Evolutionary conservation across 92 coral and sea anemone genomes (phyloP).

Genomic region (Muricea muricata): DNA sequence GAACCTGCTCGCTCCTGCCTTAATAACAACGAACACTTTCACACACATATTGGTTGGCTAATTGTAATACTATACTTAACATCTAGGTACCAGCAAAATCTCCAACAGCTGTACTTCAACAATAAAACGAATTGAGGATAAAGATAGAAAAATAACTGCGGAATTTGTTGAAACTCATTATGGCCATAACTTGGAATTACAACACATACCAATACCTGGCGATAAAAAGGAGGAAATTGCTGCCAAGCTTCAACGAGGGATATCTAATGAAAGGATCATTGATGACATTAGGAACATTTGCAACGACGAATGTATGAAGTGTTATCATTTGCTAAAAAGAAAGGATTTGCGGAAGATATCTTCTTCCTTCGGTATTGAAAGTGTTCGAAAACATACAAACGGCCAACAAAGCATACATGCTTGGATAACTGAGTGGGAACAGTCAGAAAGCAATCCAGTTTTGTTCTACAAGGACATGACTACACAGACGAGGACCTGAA

Average conservation of each 20-base stretch:
- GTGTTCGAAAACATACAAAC: conserved; percentile 3
- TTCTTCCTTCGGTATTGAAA: conserved; percentile 18
- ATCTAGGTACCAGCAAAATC: conserved; percentile 69
- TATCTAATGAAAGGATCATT: conserved; percentile 56
- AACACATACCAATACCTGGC: conserved; percentile 56
- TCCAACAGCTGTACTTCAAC: conserved; percentile 61
- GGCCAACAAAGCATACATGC: conserved; percentile 39
- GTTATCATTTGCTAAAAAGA: conserved; percentile 24
- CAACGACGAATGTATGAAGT: conserved; percentile 5
- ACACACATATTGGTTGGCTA: not conserved
- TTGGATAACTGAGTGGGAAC: conserved; percentile 35
- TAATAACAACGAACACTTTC: not conserved
- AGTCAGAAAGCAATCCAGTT: conserved; percentile 38
- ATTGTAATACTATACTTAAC: not conserved
- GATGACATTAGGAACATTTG: conserved; percentile 59
- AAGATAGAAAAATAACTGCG: conserved; percentile 41
- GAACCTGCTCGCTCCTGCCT: not conserved
- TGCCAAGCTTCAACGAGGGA: conserved; percentile 69
- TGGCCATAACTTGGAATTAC: conserved; percentile 56
- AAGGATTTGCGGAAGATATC: conserved; percentile 39
- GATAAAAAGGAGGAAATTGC: conserved; percentile 60
- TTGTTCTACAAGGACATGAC: conserved; percentile 15
- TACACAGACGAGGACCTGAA: conserved; percentile 40
- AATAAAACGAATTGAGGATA: conserved; percentile 25
- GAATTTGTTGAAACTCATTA: conserved; percentile 56